Conservation (phyloP, 2,113 vertebrate genomes). For the Thamnophis sirtalis region DNA sequence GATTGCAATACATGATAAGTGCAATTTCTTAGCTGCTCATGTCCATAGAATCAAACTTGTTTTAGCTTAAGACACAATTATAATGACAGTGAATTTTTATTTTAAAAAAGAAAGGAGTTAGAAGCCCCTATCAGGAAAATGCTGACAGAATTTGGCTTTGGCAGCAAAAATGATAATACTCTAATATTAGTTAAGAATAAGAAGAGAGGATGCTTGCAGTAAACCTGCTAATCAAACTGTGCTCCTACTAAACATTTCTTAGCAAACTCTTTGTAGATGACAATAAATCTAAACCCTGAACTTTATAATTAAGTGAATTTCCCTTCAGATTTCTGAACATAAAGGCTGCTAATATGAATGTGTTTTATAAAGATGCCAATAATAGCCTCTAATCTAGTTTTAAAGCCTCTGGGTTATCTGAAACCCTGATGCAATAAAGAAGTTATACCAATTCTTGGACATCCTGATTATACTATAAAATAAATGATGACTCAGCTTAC, state of each 20-base stretch:
- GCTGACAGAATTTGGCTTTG: not conserved
- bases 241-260: not conserved
- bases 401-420: constrained; percentile 18
- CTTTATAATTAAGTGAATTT: not conserved
- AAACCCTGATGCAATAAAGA: constrained; percentile 29
- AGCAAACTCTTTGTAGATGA: not conserved
- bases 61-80: constrained; percentile 13
- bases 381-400: constrained; percentile 29
- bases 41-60: not conserved
- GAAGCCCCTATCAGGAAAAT: constrained; percentile 2
- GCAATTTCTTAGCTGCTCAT: not conserved
- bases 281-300: not conserved
- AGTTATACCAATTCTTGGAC: constrained; percentile 18
- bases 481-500: constrained; percentile 12
- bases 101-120: constrained; percentile 11
- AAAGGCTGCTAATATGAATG: constrained; percentile 3
- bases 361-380: constrained; percentile 33
- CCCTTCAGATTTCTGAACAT: not conserved
- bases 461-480: constrained; percentile 18
- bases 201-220: constrained; percentile 11
- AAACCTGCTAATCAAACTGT: not conserved
- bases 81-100: not conserved
- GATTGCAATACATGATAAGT: not conserved
- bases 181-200: not conserved
- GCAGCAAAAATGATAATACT: constrained; percentile 29